A percentile compares a stretch with the other conserved stretches of the same genome.
These are phyloP conservation scores for Apodemia zela DNA, from an alignment of 2,888 invertebrate genomes.

Conservation along the genomic window DNA sequence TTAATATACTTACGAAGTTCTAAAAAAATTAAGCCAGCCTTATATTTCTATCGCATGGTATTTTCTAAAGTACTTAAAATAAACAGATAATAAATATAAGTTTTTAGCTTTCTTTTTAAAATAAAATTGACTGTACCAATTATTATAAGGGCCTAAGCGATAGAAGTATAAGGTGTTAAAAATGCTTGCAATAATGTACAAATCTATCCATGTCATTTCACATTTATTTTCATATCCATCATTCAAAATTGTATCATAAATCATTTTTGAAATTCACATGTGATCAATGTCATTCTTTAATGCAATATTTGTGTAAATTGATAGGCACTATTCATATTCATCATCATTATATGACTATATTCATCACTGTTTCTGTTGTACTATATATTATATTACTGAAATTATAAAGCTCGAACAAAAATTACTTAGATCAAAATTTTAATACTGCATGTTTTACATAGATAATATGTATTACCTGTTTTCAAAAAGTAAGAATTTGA, in stretches of 20 bases:
- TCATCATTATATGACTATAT: not conserved
- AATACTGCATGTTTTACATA: not conserved
- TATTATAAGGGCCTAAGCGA: conserved; percentile 37
- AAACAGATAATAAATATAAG: conserved; percentile 27
- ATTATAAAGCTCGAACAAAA: not conserved
- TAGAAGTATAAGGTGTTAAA: conserved; percentile 40
- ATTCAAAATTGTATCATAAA: conserved; percentile 16
- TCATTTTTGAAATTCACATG: conserved; percentile 10
- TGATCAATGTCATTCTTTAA: conserved; percentile 14
- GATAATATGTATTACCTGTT: too few relatives aligned
- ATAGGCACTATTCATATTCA: conserved; percentile 5
- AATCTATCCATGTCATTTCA: conserved; percentile 32
- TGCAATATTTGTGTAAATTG: conserved; percentile 12
- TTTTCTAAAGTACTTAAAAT: conserved; percentile 57
- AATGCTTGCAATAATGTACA: conserved; percentile 69
- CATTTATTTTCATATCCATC: not conserved
- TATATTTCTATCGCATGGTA: conserved; percentile 42
- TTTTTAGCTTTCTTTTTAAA: conserved; percentile 24
- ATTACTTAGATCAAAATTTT: not conserved
- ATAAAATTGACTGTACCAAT: conserved; percentile 33
- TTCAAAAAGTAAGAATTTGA: too few relatives aligned
- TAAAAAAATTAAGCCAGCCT: conserved; percentile 50
- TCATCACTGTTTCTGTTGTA: not conserved
- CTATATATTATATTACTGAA: conserved; percentile 7
- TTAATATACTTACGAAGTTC: conserved; percentile 56